Evolutionary conservation across 2,113 vertebrate species (phyloP).

Genomic region (Lophura nycthemera): DNA sequence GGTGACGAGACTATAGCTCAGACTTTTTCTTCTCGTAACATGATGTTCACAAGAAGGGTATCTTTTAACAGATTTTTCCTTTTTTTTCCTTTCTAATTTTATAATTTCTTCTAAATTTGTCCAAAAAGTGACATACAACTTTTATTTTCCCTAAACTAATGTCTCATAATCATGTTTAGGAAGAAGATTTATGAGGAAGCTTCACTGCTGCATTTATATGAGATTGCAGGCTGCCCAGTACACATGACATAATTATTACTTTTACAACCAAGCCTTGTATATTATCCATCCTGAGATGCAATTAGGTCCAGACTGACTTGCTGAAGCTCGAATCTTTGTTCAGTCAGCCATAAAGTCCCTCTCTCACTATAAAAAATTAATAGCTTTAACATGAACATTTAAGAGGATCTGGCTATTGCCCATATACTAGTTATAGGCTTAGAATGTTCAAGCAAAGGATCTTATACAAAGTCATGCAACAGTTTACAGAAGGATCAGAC

Average conservation of each 20-base stretch:
- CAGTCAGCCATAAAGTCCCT: conserved; percentile 49
- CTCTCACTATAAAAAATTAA: conserved; percentile 52
- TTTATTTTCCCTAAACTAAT: not conserved
- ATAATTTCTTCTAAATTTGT: not conserved
- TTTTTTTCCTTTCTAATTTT: not conserved
- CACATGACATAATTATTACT: conserved; percentile 33
- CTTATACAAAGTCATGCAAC: not conserved
- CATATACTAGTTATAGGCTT: not conserved
- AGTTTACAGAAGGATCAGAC: not conserved
- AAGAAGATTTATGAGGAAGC: not conserved
- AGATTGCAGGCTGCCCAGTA: not conserved
- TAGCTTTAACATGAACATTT: conserved; percentile 56
- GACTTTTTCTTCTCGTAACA: not conserved
- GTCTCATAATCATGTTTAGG: not conserved
- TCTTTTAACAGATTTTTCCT: not conserved
- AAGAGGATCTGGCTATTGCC: conserved; percentile 48
- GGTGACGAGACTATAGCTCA: not conserved
- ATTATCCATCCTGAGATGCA: conserved; percentile 21
- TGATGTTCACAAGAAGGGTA: not conserved
- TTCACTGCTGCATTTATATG: not conserved
- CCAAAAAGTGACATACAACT: not conserved
- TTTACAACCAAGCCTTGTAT: not conserved
- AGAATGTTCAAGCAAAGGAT: not conserved
- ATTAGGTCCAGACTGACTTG: conserved; percentile 32
- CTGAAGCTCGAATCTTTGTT: conserved; percentile 43